A percentile compares a stretch with the other conserved stretches of the same genome.
phyloP scores from a whole-genome alignment of 1,140 invertebrate genomes.

The Procambarus virginalis region DNA sequence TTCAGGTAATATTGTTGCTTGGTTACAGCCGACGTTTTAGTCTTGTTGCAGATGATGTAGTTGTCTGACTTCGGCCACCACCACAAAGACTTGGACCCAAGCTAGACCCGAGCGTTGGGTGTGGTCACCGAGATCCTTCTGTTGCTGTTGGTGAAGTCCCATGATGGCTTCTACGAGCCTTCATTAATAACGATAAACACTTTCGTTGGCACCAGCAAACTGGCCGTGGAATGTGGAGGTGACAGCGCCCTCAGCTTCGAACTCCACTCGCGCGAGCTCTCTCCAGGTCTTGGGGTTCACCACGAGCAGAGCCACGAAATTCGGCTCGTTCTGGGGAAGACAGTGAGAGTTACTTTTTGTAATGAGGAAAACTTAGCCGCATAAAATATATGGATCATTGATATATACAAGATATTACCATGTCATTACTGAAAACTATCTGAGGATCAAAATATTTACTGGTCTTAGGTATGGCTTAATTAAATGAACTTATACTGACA shows the following conservation, averaged over 20 bases:
- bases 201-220: slow-evolving; percentile 29
- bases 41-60: too few species aligned
- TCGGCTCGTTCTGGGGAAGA: slow-evolving; percentile 5
- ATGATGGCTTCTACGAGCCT: too few species aligned
- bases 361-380: neutral
- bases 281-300: slow-evolving; percentile 72
- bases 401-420: neutral
- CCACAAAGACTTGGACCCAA: too few species aligned
- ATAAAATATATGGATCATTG: neutral
- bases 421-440: neutral
- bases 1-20: too few species aligned
- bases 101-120: too few species aligned
- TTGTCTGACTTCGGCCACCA: too few species aligned
- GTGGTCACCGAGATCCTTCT: too few species aligned
- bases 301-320: slow-evolving; percentile 71
- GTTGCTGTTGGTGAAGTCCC: too few species aligned
- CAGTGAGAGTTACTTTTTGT: neutral
- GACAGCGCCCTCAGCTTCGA: slow-evolving; percentile 71
- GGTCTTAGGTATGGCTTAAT: too few species aligned
- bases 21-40: too few species aligned
- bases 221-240: slow-evolving; percentile 73
- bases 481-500: too few species aligned
- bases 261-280: slow-evolving; percentile 72
- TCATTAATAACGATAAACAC: slow-evolving; percentile 13
- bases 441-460: neutral